Percentiles rank a stretch among this genome's conserved stretches.
Conservation (phyloP, 64 coral and sea anemone genomes). For the Pocillopora verrucosa region DNA sequence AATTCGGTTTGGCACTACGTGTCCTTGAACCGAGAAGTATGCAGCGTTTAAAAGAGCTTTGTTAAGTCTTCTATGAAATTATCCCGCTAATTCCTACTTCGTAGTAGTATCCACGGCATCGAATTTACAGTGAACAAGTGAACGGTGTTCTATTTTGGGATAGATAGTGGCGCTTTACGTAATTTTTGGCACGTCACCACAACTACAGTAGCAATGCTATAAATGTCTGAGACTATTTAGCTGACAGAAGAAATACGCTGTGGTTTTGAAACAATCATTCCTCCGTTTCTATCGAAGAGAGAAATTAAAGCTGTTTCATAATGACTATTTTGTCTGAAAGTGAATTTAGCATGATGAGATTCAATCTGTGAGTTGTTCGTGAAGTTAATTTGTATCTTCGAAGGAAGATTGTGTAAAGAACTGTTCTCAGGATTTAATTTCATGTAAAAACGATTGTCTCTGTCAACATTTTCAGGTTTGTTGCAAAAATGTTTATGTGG, state of each 20-base stretch:
- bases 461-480: slow-evolving; percentile 59
- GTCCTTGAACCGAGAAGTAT: neutral
- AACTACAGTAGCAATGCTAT: neutral
- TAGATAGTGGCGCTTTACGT: neutral
- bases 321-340: neutral
- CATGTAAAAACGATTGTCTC: neutral
- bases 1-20: slow-evolving; percentile 19
- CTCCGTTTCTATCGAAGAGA: neutral
- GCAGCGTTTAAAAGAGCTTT: neutral
- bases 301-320: neutral
- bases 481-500: slow-evolving; percentile 93
- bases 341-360: slow-evolving; percentile 20
- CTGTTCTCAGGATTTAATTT: neutral
- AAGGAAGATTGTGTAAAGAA: neutral
- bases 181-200: slow-evolving; percentile 51
- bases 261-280: neutral
- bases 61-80: neutral
- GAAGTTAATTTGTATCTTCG: neutral
- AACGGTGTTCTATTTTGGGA: neutral
- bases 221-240: neutral
- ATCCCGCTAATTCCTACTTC: neutral
- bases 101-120: neutral
- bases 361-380: neutral
- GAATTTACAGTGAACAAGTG: neutral
- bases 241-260: neutral